Percentiles rank a stretch among this genome's conserved stretches.
phyloP scores from a whole-genome alignment of 2,888 invertebrate species.

The Choreutis nemorana region DNA sequence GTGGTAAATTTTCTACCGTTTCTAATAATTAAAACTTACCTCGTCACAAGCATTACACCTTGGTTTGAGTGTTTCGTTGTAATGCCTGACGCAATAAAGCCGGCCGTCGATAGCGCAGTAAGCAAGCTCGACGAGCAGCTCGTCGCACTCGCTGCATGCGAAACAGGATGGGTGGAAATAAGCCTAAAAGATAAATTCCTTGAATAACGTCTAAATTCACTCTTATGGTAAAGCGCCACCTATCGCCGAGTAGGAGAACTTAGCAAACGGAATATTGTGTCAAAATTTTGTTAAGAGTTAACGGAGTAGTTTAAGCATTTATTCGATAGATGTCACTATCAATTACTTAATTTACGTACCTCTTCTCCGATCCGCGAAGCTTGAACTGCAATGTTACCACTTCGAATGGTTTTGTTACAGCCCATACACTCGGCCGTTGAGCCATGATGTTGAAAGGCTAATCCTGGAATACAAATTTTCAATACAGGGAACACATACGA shows the following conservation, averaged over 20 bases:
- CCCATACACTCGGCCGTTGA: conserved; percentile 76
- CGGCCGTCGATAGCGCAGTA: conserved; percentile 92
- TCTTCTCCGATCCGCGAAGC: conserved; percentile 83
- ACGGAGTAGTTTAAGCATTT: conserved; percentile 5
- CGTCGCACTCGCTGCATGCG: conserved; percentile 85
- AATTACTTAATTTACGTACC: conserved; percentile 21
- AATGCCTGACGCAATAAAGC: conserved; percentile 94
- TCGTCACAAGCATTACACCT: conserved; percentile 98
- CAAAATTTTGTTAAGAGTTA: neutral
- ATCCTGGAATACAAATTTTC: conserved; percentile 41
- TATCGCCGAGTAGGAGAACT: conserved; percentile 16
- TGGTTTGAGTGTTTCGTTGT: conserved; percentile 94
- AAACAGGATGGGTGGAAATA: conserved; percentile 96
- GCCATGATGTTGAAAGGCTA: conserved; percentile 69
- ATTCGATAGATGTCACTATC: conserved; percentile 18
- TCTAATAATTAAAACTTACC: conserved; percentile 68
- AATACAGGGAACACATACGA: conserved; percentile 1
- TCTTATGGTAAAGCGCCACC: conserved; percentile 17
- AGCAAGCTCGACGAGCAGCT: conserved; percentile 94
- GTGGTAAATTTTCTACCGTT: neutral
- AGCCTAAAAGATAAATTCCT: conserved; percentile 29
- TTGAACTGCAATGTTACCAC: conserved; percentile 84
- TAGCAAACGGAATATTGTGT: neutral
- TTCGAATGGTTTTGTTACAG: conserved; percentile 81
- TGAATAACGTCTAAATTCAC: conserved; percentile 1